Evolutionary conservation across 2,113 vertebrate species (phyloP).

Genomic region (Gila orcuttii): DNA sequence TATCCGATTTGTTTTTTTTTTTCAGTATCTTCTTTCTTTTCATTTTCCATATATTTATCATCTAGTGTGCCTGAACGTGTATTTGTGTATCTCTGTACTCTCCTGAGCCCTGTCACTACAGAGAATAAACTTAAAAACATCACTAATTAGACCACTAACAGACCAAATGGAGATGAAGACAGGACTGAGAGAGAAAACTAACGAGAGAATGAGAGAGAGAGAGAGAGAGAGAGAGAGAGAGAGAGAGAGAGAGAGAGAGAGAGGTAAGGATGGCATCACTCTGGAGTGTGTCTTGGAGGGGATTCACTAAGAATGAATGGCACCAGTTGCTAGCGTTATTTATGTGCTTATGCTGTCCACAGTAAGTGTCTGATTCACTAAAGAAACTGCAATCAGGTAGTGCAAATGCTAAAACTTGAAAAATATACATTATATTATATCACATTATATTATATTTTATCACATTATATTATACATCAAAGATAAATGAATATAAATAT

Average conservation of each 20-base stretch:
- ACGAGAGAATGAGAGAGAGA: neutral
- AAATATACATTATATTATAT: too few species aligned
- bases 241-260: neutral
- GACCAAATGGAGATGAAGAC: slow-evolving; percentile 23
- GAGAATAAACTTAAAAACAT: slow-evolving; percentile 35
- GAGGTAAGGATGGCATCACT: neutral
- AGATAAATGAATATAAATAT: neutral
- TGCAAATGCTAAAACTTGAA: neutral
- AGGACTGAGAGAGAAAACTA: neutral
- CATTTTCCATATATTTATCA: neutral
- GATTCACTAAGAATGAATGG: neutral
- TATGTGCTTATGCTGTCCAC: neutral
- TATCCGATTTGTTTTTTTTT: neutral
- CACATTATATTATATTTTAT: too few species aligned
- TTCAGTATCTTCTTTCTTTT: neutral
- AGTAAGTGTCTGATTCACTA: neutral
- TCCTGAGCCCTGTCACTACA: neutral
- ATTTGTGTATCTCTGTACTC: neutral
- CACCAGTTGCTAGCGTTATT: neutral
- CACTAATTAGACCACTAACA: slow-evolving; percentile 24
- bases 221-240: neutral
- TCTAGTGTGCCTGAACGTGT: neutral
- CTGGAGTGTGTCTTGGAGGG: too few species aligned
- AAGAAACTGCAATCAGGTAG: neutral
- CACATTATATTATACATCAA: neutral